Evolutionary conservation across 1,140 invertebrate species (phyloP), one percentile per base, ranked within the genome.

Genomic region (Drosophila erecta): DNA sequence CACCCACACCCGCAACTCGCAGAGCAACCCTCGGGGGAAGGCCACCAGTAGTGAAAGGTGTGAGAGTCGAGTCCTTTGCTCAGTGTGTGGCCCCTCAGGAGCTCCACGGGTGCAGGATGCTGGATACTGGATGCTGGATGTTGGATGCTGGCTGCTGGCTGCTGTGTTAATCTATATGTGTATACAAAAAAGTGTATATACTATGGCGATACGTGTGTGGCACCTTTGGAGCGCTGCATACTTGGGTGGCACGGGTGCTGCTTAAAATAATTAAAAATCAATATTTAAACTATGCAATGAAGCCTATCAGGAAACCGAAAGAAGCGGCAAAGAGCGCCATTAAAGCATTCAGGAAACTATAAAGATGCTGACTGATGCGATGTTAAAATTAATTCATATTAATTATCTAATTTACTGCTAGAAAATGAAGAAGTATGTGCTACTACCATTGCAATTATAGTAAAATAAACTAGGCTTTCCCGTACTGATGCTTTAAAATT

Each of bases 221-320:
- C 47, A 61, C 62, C 65, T 47, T 38, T 43, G 55, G 60, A 60
- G 75, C 72, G 74, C 64, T 77, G 83, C 83, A 87, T 87, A 89
- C 79, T 87, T 83, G 76, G 73, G 80, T 66, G 84, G 72, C 66
- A 66, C 64, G 64, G 72, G 38, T 65, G 79, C 79, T 87, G 84
- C 84, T 89, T 89, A 89, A 87, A 87, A 83, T 89, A 89, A 89
- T 89, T 89, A 90, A 84, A 89, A 89, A 90, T 89, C 84, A 89
- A 90, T 89, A 89, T 89, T 89, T 84, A 77, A 84, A 89, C 84
- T 75, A 66, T 89, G 66, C 75, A 77, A 54, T 43, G 43, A 27
- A 67, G 61, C 51, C 58, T 44, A 60, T 44, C 37, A 71, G 43
- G 35, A 20, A 61, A 62, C 4, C 38, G 17, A 61, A 61, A 58